phyloP scores from a whole-genome alignment of 2,888 invertebrate genomes.

The Nemoura dubitans region DNA sequence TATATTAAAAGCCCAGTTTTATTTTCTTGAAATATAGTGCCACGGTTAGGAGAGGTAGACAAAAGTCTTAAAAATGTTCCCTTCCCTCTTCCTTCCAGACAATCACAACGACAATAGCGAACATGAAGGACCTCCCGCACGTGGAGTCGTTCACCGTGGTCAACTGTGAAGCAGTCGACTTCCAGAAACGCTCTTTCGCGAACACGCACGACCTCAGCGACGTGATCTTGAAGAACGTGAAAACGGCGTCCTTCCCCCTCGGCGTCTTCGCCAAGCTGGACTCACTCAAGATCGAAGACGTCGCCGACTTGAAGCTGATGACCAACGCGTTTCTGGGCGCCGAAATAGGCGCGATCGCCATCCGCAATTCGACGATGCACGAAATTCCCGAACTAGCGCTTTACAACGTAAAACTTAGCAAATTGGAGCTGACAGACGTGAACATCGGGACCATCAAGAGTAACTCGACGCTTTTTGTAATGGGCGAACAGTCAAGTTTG shows the following conservation, averaged over 20 bases:
- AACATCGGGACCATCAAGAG: neutral
- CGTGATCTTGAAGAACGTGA: conserved; percentile 14
- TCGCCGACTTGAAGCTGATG: neutral
- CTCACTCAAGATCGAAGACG: conserved; percentile 25
- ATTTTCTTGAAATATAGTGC: no score
- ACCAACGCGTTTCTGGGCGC: neutral
- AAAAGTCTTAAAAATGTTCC: no score
- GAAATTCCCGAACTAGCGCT: neutral
- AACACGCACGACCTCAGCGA: conserved; percentile 9
- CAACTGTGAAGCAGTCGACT: neutral
- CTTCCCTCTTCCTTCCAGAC: neutral
- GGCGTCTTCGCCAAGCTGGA: conserved; percentile 33
- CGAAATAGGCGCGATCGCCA: conserved; percentile 4
- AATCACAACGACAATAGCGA: neutral
- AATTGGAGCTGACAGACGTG: conserved; percentile 9
- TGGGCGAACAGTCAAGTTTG: conserved; percentile 8
- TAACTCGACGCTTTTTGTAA: neutral
- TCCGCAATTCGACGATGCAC: neutral
- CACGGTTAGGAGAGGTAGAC: no score
- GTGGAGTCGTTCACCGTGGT: neutral
- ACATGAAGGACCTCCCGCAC: conserved; percentile 18
- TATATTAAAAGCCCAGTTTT: no score
- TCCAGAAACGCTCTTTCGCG: conserved; percentile 1
- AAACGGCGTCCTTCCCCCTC: neutral
- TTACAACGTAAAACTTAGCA: neutral